Evolutionary conservation across 2,888 invertebrate species (phyloP).

Genomic region (Gymnocheta viridis): DNA sequence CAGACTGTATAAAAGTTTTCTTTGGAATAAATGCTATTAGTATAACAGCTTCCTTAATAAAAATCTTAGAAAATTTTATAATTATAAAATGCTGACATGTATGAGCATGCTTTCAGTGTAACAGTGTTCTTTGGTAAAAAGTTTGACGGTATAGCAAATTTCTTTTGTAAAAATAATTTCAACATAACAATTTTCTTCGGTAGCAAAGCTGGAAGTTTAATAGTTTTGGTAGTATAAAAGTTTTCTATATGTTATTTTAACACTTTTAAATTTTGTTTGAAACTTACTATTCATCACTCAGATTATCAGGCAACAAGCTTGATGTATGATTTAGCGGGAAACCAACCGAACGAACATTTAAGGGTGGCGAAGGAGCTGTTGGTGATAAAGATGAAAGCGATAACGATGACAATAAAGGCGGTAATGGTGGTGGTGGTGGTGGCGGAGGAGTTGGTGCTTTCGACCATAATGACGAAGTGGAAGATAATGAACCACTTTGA

Average conservation of each 20-base stretch:
- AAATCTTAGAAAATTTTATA: no score
- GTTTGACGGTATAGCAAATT: no score
- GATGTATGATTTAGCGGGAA: conserved; percentile 73
- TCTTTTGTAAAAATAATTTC: neutral
- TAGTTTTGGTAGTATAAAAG: neutral
- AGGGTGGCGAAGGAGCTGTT: conserved; percentile 41
- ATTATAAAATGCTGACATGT: no score
- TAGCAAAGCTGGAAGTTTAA: no score
- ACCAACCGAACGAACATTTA: conserved; percentile 69
- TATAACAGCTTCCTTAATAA: no score
- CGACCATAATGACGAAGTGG: conserved; percentile 9
- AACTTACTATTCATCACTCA: conserved; percentile 80
- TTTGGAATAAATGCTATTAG: no score
- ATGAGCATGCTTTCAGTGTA: no score
- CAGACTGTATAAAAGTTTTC: no score
- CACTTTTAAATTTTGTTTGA: neutral
- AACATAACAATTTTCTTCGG: neutral
- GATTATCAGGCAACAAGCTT: conserved; percentile 73
- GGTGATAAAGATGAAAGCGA: conserved; percentile 72
- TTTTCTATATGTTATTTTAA: neutral
- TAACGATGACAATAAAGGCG: conserved; percentile 65
- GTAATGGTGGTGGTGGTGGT: conserved; percentile 55
- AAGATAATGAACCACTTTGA: conserved; percentile 51
- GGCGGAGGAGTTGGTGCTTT: conserved; percentile 56
- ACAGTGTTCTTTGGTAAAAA: no score